Conservation (phyloP, 1,140 invertebrate genomes). For the Bombus vancouverensis region DNA sequence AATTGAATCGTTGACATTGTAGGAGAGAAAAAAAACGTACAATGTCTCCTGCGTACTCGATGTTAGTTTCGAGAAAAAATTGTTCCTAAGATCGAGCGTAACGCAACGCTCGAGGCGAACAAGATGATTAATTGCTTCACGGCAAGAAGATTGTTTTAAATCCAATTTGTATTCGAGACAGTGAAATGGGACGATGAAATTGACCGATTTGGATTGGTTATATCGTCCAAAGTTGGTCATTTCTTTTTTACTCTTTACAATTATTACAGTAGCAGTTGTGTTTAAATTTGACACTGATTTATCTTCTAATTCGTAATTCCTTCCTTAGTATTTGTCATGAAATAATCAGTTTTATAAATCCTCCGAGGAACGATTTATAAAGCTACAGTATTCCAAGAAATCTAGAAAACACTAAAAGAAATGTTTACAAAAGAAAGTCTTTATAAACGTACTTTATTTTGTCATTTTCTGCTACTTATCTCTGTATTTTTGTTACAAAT, state of each 20-base stretch:
- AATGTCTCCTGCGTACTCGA: neutral
- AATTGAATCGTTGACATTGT: neutral
- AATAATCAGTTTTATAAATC: too few species aligned
- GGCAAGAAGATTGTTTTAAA: slow-evolving; percentile 29
- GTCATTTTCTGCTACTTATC: too few species aligned
- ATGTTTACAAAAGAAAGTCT: too few species aligned
- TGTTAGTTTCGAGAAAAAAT: neutral
- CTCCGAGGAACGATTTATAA: too few species aligned
- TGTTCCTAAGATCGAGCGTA: neutral
- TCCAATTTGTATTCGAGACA: slow-evolving; percentile 17
- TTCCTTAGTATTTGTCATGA: too few species aligned
- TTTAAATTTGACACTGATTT: too few species aligned
- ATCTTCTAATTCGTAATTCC: neutral
- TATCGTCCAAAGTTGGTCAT: neutral
- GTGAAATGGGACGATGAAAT: slow-evolving; percentile 6
- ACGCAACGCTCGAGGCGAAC: neutral
- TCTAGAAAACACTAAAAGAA: too few species aligned
- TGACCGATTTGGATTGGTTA: neutral
- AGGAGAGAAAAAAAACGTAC: neutral
- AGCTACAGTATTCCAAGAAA: neutral
- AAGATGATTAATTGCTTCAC: slow-evolving; percentile 22
- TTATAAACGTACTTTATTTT: too few species aligned
- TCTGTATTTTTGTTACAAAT: too few species aligned
- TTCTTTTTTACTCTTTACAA: neutral
- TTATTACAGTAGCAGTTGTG: too few species aligned